These are phyloP conservation scores for Sicus ferrugineus DNA, from an alignment of 2,888 invertebrate genomes.

Conservation along the genomic window DNA sequence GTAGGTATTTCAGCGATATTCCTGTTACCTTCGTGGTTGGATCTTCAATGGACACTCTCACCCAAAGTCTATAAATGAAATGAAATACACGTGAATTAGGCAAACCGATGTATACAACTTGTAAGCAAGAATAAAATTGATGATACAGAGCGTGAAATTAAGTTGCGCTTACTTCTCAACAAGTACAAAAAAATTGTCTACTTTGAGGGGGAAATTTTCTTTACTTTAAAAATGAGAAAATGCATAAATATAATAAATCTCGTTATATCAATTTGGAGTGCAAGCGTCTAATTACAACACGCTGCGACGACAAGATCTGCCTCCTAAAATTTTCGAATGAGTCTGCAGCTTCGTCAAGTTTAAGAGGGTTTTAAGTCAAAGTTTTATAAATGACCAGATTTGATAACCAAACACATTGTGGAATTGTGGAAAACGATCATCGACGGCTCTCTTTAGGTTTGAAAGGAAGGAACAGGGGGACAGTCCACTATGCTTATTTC, in stretches of 20 bases:
- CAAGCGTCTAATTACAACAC: not conserved
- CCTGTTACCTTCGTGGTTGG: slow-evolving; percentile 29
- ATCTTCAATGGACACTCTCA: slow-evolving; percentile 54
- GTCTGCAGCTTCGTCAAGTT: too few relatives aligned
- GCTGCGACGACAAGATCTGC: not conserved
- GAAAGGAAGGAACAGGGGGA: too few relatives aligned
- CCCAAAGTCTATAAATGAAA: slow-evolving; percentile 52
- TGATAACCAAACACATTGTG: too few relatives aligned
- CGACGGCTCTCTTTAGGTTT: too few relatives aligned
- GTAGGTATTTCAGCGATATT: slow-evolving; percentile 38
- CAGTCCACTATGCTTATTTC: too few relatives aligned
- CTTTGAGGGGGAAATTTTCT: slow-evolving; percentile 19
- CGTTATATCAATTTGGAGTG: too few relatives aligned
- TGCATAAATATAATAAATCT: not conserved
- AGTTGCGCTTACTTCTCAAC: slow-evolving; percentile 8
- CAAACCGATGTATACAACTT: slow-evolving; percentile 12
- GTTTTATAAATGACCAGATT: too few relatives aligned
- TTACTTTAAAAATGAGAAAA: not conserved
- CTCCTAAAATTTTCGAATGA: too few relatives aligned
- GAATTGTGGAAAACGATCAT: too few relatives aligned
- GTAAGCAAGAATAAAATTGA: slow-evolving; percentile 20
- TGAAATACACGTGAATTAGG: slow-evolving; percentile 23
- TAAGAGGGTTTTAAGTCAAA: too few relatives aligned
- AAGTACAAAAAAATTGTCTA: slow-evolving; percentile 22
- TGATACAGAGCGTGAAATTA: slow-evolving; percentile 21